phyloP scores from a whole-genome alignment of 2,113 vertebrate genomes.

The Xiphorhynchus elegans region DNA sequence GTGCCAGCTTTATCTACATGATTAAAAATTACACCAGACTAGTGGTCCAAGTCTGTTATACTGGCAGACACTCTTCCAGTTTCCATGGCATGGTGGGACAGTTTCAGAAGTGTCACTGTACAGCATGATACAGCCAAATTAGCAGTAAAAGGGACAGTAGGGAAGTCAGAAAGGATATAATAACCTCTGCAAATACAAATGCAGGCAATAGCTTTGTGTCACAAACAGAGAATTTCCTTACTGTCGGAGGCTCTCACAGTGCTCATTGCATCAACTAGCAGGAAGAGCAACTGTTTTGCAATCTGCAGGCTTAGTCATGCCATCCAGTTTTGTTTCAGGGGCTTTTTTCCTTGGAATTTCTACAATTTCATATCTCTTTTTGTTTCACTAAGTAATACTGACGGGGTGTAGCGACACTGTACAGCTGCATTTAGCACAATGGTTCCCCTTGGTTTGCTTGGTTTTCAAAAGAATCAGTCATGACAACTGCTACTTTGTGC shows the following conservation, averaged over 20 bases:
- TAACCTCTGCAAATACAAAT: not conserved
- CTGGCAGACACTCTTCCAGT: not conserved
- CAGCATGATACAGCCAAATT: not conserved
- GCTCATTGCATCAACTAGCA: not conserved
- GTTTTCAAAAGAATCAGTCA: not conserved
- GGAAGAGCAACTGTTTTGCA: not conserved
- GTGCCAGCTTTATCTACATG: not conserved
- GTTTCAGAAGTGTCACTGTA: not conserved
- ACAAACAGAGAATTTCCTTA: not conserved
- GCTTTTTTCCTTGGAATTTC: not conserved
- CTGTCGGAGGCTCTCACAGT: not conserved
- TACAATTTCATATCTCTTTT: not conserved
- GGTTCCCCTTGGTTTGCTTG: not conserved
- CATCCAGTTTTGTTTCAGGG: not conserved
- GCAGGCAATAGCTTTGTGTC: not conserved
- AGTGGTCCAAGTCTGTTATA: not conserved
- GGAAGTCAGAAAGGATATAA: not conserved
- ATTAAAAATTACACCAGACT: not conserved
- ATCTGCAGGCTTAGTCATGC: not conserved
- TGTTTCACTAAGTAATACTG: slow-evolving; percentile 18
- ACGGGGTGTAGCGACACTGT: not conserved
- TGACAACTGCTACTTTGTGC: not conserved
- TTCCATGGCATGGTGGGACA: not conserved
- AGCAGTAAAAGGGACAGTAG: not conserved
- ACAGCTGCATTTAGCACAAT: not conserved